Evolutionary conservation across 2,888 invertebrate species (phyloP), one percentile per base, ranked within the genome.

Genomic region (Aporophyla nigra): DNA sequence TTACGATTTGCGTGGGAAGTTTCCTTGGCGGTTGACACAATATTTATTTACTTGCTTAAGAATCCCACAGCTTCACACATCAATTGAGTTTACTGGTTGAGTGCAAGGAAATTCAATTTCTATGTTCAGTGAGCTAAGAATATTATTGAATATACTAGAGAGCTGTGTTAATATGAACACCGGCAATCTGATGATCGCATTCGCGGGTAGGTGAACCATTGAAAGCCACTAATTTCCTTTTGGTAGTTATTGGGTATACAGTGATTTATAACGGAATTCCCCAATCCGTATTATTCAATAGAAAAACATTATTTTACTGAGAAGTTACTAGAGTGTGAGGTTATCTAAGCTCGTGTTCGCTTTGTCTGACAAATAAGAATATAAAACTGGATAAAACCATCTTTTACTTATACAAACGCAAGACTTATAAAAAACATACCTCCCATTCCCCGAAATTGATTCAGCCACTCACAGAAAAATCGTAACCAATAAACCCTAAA

Each of bases 401-500:
- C 7, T 14, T 33, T 68, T 46, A 56, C 49, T 78, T 61, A 79
- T 56, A 71, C 33, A 62, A 66, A 80, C 24, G 58, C 21, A 46
- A 84, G 54, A n/a, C 54, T 63, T 62, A 59, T n/a, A 75, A 46
- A 59, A 82, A 61, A 53, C 40, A 51, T 58, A n/a, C 46, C 59
- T 10, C 62, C 33, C 46, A 71, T 85, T 71, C 63, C n/a, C 43
- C 51, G 53, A 82, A 85, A 82, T 82, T 81, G 82, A 85, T 82
- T 82, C 56, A 71, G 53, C 27, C 61, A 81, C 81, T 68, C 85
- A 53, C 71, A 76, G 82, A 70, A 67, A 85, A 82, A 82, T 74
- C 77, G 77, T 75, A 65, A 82, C 86, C 83, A 77, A 82, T 84
- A 86, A 86, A 71, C 83, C 83, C 78, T 86, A 86, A 83, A 83